These are phyloP conservation scores for Habrosyne pyritoides DNA, from an alignment of 2,888 invertebrate genomes.

Conservation along the genomic window DNA sequence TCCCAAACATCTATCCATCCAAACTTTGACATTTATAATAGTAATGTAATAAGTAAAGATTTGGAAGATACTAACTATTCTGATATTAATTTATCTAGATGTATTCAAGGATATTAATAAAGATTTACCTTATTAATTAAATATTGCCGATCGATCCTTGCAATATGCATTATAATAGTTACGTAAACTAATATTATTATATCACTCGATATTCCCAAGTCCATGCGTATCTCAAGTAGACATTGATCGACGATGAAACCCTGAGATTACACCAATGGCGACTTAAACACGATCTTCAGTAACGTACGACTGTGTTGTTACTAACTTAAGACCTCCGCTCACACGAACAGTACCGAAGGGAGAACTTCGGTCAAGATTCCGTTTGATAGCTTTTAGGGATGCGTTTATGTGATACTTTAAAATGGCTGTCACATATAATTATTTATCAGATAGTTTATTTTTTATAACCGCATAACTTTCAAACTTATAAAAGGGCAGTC, in stretches of 20 bases:
- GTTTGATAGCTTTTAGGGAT: not conserved
- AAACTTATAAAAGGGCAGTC: no score
- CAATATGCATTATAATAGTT: not conserved
- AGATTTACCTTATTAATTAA: not conserved
- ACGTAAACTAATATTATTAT: not conserved
- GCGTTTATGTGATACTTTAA: not conserved
- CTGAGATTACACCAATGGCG: conserved; percentile 28
- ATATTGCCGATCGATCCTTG: not conserved
- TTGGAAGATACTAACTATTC: no score
- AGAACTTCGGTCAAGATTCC: not conserved
- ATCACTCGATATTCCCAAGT: not conserved
- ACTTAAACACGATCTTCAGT: conserved; percentile 34
- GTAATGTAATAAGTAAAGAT: no score
- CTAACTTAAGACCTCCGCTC: conserved; percentile 6
- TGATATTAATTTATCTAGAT: no score
- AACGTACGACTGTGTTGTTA: conserved; percentile 29
- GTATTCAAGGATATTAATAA: no score
- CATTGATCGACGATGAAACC: conserved; percentile 16
- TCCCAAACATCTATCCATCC: no score
- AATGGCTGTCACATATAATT: no score
- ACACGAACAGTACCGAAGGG: not conserved
- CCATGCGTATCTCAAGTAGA: conserved; percentile 17
- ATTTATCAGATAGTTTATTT: no score
- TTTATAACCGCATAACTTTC: no score
- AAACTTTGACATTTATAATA: no score